A percentile compares a stretch with the other conserved stretches of the same genome.
These are phyloP conservation scores for Rousettus madagascariensis DNA, from an alignment of 2,797 vertebrate species.

Conservation along the genomic window DNA sequence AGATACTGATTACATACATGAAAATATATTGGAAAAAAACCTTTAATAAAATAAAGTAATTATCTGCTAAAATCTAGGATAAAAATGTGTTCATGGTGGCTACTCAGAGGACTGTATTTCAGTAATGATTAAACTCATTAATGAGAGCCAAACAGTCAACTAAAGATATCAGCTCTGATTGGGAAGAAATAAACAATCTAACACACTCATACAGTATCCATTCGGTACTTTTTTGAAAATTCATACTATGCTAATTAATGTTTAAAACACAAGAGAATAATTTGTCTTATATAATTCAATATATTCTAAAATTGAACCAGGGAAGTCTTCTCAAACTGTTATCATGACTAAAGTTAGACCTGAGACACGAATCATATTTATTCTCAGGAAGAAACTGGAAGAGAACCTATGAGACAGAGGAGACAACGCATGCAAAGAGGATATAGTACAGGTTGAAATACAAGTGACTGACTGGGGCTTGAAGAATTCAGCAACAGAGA, in stretches of 20 bases:
- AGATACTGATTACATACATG: background rate
- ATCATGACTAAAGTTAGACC: background rate
- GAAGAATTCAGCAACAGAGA: background rate
- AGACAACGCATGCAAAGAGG: background rate
- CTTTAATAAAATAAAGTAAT: background rate
- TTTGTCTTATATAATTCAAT: background rate
- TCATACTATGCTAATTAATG: background rate
- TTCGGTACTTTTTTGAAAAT: background rate
- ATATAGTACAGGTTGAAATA: background rate
- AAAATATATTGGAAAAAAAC: background rate
- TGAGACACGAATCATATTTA: background rate
- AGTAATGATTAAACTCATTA: background rate
- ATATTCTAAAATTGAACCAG: background rate
- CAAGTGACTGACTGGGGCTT: no score
- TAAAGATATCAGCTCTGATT: background rate
- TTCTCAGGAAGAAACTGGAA: background rate
- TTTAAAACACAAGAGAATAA: background rate
- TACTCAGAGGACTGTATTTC: background rate
- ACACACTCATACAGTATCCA: background rate
- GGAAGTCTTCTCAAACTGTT: background rate
- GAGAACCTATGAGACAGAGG: background rate
- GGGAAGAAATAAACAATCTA: background rate
- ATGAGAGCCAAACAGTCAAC: background rate
- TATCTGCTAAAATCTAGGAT: background rate
- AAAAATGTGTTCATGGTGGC: background rate